Conservation (phyloP, 2,888 invertebrate species). For the Xylota sylvarum region DNA sequence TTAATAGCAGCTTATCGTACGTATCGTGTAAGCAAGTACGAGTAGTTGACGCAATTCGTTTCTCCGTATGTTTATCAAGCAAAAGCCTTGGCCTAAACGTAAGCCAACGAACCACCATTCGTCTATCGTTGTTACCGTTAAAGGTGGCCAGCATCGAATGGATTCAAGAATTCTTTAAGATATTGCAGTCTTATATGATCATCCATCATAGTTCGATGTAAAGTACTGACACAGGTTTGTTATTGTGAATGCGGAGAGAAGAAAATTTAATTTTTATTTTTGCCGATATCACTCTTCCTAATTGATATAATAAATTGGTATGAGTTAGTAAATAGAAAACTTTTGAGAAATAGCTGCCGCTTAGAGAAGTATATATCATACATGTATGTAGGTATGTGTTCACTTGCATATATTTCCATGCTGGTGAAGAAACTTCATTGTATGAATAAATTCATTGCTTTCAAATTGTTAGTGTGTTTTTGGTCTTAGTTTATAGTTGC, state of each 20-base stretch:
- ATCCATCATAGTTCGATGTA: neutral
- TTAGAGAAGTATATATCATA: neutral
- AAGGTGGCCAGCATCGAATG: slow-evolving; percentile 2
- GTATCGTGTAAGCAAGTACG: slow-evolving; percentile 35
- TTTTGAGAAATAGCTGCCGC: neutral
- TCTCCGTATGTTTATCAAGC: slow-evolving; percentile 30
- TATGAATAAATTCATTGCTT: slow-evolving; percentile 26
- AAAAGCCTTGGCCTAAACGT: slow-evolving; percentile 64
- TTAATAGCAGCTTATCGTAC: slow-evolving; percentile 34
- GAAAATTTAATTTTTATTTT: neutral
- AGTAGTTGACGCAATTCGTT: slow-evolving; percentile 50
- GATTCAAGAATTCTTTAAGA: slow-evolving; percentile 9
- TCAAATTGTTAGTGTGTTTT: slow-evolving; percentile 12
- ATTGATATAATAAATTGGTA: neutral
- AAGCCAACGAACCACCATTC: slow-evolving; percentile 39
- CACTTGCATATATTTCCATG: neutral
- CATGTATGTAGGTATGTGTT: neutral
- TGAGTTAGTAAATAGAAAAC: neutral
- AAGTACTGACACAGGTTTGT: neutral
- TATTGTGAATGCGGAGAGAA: neutral
- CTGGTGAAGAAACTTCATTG: slow-evolving; percentile 5
- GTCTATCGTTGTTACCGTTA: slow-evolving; percentile 25
- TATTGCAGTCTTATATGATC: neutral
- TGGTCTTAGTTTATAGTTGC: neutral
- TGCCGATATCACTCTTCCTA: neutral